phyloP scores from a whole-genome alignment of 2,797 vertebrate species.

The Neopelma chrysocephalum region DNA sequence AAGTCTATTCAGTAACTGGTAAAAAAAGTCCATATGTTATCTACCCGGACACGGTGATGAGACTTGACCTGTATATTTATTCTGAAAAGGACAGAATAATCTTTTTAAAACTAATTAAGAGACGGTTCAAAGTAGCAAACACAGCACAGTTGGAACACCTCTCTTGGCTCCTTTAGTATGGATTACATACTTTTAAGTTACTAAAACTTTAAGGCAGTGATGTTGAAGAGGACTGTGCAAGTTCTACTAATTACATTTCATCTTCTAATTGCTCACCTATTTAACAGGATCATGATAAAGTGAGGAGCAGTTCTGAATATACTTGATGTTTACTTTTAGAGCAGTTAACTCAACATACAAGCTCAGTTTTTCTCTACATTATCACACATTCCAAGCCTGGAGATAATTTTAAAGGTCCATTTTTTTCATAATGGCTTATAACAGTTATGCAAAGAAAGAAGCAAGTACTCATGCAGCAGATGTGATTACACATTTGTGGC shows the following conservation, averaged over 20 bases:
- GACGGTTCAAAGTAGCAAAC: not conserved
- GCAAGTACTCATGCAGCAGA: not conserved
- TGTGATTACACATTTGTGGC: not conserved
- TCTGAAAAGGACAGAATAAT: not conserved
- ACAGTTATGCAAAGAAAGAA: not conserved
- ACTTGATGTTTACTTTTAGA: not conserved
- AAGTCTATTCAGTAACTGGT: not conserved
- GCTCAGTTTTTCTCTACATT: not conserved
- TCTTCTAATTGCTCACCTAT: not conserved
- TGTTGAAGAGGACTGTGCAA: not conserved
- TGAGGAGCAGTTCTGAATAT: not conserved
- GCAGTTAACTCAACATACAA: not conserved
- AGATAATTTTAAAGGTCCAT: not conserved
- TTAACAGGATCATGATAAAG: not conserved
- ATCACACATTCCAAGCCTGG: not conserved
- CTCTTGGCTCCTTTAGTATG: not conserved
- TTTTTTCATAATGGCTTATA: conserved; percentile 6
- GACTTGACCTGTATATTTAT: not conserved
- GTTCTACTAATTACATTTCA: not conserved
- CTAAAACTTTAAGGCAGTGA: not conserved
- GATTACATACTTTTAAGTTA: not conserved
- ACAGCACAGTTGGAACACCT: accelerated
- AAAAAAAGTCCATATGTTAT: not conserved
- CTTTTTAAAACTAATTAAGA: not conserved
- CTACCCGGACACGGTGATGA: not conserved